These are phyloP conservation scores for Drosophila prostipennis DNA, from an alignment of 2,888 invertebrate genomes.

Conservation along the genomic window DNA sequence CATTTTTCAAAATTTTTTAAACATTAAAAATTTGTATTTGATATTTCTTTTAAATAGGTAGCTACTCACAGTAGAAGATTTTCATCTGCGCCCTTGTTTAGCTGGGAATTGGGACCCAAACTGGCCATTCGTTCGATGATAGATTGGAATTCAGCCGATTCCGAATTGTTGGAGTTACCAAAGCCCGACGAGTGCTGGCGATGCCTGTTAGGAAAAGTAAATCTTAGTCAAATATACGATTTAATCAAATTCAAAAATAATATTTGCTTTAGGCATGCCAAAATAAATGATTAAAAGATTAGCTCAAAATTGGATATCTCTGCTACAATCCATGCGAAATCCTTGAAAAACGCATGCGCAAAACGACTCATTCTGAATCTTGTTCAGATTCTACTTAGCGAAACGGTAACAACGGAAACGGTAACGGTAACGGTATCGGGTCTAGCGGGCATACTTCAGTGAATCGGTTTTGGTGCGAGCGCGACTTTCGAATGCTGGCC, in stretches of 20 bases:
- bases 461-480: slow-evolving; percentile 82
- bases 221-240: not conserved
- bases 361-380: slow-evolving; percentile 18
- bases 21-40: too few species aligned
- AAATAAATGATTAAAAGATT: slow-evolving; percentile 6
- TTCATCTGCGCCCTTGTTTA: slow-evolving; percentile 92
- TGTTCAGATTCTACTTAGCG: slow-evolving; percentile 23
- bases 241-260: not conserved
- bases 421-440: slow-evolving; percentile 28
- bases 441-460: slow-evolving; percentile 81
- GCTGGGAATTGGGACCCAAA: slow-evolving; percentile 88
- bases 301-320: slow-evolving; percentile 2
- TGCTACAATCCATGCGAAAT: slow-evolving; percentile 22
- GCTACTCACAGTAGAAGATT: slow-evolving; percentile 90
- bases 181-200: slow-evolving; percentile 68
- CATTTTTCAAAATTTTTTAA: too few species aligned
- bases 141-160: slow-evolving; percentile 82
- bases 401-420: slow-evolving; percentile 23
- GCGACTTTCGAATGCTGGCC: slow-evolving; percentile 67
- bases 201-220: slow-evolving; percentile 56
- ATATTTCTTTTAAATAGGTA: too few species aligned
- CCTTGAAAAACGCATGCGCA: slow-evolving; percentile 48
- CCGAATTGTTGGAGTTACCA: slow-evolving; percentile 62
- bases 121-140: slow-evolving; percentile 83
- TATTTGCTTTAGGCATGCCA: slow-evolving; percentile 24